A percentile compares a stretch with the other conserved stretches of the same genome.
Conservation (phyloP, 2,888 invertebrate species). For the Nephrotoma flavescens region DNA sequence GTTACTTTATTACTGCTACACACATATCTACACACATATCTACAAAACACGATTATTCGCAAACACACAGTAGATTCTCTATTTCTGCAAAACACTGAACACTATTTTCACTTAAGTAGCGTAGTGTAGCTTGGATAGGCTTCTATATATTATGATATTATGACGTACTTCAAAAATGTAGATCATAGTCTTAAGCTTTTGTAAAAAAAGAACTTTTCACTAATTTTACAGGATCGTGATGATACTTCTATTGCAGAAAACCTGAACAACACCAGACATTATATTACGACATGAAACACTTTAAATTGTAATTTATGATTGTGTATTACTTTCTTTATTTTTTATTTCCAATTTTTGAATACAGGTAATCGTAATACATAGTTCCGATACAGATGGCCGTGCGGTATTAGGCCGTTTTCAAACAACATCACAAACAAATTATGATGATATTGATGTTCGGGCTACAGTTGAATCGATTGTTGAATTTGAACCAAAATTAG, state of each 20-base stretch:
- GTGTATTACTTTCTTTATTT: neutral
- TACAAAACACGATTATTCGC: neutral
- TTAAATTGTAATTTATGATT: neutral
- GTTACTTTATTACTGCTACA: neutral
- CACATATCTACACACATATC: neutral
- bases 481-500: constrained; percentile 82
- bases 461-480: constrained; percentile 85
- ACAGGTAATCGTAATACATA: constrained; percentile 80
- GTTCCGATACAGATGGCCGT: constrained; percentile 90
- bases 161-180: neutral
- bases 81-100: too few species aligned
- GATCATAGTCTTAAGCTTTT: neutral
- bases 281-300: neutral
- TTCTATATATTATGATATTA: neutral
- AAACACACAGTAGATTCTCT: neutral
- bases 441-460: constrained; percentile 85
- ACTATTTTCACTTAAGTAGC: too few species aligned
- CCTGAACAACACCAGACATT: neutral
- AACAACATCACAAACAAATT: constrained; percentile 79
- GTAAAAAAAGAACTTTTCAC: neutral
- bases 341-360: neutral
- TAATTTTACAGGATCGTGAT: neutral
- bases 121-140: neutral
- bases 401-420: constrained; percentile 87
- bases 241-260: neutral